Percentiles rank a stretch among this genome's conserved stretches.
phyloP scores from a whole-genome alignment of 1,140 invertebrate genomes.

The Eumeta japonica region DNA sequence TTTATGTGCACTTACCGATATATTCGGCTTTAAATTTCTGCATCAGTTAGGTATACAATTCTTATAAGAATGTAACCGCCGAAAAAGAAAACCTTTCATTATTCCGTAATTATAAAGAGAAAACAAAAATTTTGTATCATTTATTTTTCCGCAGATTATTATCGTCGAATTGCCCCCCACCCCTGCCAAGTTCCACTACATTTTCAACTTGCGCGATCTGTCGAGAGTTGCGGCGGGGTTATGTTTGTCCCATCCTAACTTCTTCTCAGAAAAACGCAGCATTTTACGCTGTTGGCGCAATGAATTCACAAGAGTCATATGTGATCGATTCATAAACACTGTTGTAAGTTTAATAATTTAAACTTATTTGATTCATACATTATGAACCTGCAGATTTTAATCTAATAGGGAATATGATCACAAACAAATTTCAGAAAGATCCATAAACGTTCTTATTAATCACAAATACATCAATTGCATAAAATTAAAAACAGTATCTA shows the following conservation, averaged over 20 bases:
- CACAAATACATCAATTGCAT: no score
- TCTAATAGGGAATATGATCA: no score
- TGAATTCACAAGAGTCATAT: constrained; percentile 82
- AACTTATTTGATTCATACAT: constrained; percentile 1
- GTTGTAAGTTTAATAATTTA: constrained; percentile 51
- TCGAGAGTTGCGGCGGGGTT: constrained; percentile 80
- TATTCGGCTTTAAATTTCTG: no score
- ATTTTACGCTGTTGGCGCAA: constrained; percentile 86
- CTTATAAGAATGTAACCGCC: no score
- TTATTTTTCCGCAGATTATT: constrained; percentile 56
- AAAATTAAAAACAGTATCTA: no score
- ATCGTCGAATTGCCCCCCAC: constrained; percentile 81
- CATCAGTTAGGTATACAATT: no score
- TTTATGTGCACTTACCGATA: no score
- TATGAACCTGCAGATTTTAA: no score
- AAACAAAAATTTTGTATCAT: constrained; percentile 4
- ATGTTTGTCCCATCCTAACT: constrained; percentile 68
- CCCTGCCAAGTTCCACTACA: constrained; percentile 91
- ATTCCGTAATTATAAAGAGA: no score
- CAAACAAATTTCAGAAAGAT: no score
- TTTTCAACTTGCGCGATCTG: constrained; percentile 89
- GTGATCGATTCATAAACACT: constrained; percentile 78
- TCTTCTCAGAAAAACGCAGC: constrained; percentile 67
- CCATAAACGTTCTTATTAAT: no score
- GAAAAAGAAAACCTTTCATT: no score